Base-by-base conservation (phyloP, 2,113 vertebrate genomes). In the Pelusios castaneus region DNA sequence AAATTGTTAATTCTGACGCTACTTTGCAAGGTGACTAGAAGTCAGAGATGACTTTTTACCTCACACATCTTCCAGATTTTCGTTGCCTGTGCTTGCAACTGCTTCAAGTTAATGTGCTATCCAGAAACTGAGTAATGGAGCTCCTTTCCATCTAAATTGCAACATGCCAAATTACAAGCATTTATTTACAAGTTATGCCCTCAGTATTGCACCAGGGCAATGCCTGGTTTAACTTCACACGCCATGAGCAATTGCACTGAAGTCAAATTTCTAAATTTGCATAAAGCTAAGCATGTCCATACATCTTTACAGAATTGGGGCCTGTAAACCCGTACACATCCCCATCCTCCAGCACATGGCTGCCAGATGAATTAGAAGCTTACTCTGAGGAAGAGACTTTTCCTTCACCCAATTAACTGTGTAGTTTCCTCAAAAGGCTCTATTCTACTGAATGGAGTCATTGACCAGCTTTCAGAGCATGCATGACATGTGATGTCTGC, bases 341-440 rank as follows among this genome's bases (percentile, higher is more conserved):
- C 73, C 58, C 82, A 88, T 81, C 54, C 75, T 51, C 58, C 73
- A 84, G 85, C 34, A 95, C 29, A 55, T 29, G 75, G 45, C 83
- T 51, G 14, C 85, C 83, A 87, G 70, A 24, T 27, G 25, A 14
- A 24, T 25, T 56, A 25, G 80, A 76, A 47, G 38, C 24, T 94
- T 81, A 87, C 34, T 84, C 51, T 84, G 81, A 89, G 81, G 85
- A 93, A 94, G 89, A 70, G 19, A 70, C 63, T 77, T 95, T 87
- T 92, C 88, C 76, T 81, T 80, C 12, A 92, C 60, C 34, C 93
- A 82, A 38, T 79, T 81, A 81, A 12, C 88, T 22, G 2, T 9
- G 31, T 14, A 41, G n/a, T 51, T 88, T 88, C 43, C 63, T 63
- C 84, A 94, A 93, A 93, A 89, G 4, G 52, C 87, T 77, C 80